Evolutionary conservation across 2,797 vertebrate genomes (phyloP).

Genomic region (Rhinophrynus dorsalis): DNA sequence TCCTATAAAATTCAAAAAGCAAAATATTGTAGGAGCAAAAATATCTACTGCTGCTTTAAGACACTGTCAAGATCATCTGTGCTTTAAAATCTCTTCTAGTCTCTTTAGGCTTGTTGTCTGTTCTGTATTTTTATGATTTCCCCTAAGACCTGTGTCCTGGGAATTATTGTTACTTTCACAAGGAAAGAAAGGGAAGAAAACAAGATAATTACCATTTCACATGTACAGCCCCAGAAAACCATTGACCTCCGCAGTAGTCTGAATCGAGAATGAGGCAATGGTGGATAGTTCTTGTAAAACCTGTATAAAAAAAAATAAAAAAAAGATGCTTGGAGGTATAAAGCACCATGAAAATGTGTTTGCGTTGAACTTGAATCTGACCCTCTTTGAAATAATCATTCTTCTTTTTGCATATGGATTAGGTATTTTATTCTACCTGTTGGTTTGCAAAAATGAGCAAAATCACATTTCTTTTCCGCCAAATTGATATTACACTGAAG

Average conservation of each 20-base stretch:
- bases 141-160: constrained; percentile 40
- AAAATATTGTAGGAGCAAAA: no score
- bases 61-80: constrained; percentile 6
- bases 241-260: constrained; percentile 40
- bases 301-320: no score
- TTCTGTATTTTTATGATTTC: constrained; percentile 43
- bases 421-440: background rate
- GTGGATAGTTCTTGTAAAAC: constrained; percentile 9
- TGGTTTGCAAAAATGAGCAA: background rate
- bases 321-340: constrained; percentile 17
- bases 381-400: background rate
- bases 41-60: constrained; percentile 20
- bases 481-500: no score
- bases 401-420: background rate
- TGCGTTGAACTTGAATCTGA: background rate
- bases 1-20: no score
- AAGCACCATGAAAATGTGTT: constrained; percentile 1
- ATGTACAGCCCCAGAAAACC: constrained; percentile 27
- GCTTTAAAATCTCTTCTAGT: constrained; percentile 39
- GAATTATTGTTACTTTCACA: constrained; percentile 45
- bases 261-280: constrained; percentile 33
- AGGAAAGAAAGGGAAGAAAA: constrained; percentile 37
- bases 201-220: constrained; percentile 48
- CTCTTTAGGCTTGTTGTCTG: constrained; percentile 34
- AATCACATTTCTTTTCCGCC: background rate